phyloP scores from a whole-genome alignment of 2,797 vertebrate species.

The Melanotaenia maccullochi region DNA sequence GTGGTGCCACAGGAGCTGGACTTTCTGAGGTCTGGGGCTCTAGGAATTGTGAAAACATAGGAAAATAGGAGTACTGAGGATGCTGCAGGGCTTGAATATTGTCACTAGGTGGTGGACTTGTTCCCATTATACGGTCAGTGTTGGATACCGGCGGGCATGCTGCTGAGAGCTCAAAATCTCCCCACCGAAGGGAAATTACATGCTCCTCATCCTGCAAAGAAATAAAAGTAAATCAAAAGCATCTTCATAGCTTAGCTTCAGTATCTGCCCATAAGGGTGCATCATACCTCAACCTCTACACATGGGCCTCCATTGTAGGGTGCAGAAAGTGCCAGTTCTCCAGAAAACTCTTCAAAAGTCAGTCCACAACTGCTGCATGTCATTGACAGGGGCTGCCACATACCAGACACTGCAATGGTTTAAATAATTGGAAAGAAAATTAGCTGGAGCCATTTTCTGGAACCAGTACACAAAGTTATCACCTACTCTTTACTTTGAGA shows the following conservation, averaged over 20 bases:
- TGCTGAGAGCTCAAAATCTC: conserved; percentile 43
- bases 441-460: not conserved
- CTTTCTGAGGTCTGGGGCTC: not conserved
- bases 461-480: not conserved
- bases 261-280: conserved; percentile 27
- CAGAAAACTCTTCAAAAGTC: conserved; percentile 19
- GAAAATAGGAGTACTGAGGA: conserved; percentile 21
- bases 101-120: conserved; percentile 13
- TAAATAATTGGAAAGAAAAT: not conserved
- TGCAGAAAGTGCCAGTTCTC: conserved; percentile 36
- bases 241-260: not conserved
- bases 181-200: conserved; percentile 39
- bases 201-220: conserved; percentile 47
- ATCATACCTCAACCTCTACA: conserved; percentile 37
- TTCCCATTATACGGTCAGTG: not conserved
- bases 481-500: conserved; percentile 47
- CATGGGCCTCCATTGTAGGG: conserved; percentile 37
- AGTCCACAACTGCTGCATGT: conserved; percentile 33
- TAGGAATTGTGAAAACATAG: conserved; percentile 21
- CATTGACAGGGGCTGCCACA: conserved; percentile 32
- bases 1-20: not conserved
- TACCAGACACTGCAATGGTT: conserved; percentile 39
- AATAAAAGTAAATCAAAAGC: conserved; percentile 7
- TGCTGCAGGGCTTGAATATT: not conserved
- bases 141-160: conserved; percentile 38